Evolutionary conservation across 2,113 vertebrate species (phyloP).

Genomic region (Neofelis nebulosa): DNA sequence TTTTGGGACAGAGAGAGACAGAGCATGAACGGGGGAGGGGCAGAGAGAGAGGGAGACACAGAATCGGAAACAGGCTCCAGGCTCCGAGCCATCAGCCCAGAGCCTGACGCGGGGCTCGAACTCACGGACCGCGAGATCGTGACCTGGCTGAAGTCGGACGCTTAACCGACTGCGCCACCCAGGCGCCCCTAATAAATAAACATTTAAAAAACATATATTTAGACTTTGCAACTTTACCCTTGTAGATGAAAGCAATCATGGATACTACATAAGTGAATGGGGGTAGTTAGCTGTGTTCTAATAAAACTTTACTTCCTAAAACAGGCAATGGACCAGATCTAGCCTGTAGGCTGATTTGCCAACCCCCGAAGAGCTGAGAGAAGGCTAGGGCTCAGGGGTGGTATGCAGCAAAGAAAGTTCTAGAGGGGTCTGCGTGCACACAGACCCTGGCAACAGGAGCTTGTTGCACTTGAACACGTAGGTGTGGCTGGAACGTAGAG

Average conservation of each 20-base stretch:
- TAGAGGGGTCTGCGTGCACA: not conserved
- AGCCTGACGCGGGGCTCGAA: no score
- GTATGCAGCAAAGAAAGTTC: not conserved
- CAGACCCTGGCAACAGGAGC: not conserved
- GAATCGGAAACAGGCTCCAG: no score
- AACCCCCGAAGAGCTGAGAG: not conserved
- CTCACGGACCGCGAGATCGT: no score
- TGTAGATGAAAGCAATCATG: not conserved
- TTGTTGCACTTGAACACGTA: accelerated
- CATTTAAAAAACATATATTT: no score
- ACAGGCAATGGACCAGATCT: not conserved
- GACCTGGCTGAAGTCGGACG: no score
- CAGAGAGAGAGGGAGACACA: no score
- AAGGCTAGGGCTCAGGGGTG: not conserved
- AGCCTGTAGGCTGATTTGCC: not conserved
- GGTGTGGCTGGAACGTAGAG: no score
- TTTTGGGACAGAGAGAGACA: no score
- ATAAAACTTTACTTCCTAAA: not conserved
- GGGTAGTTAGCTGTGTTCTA: not conserved
- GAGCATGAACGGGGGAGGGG: no score
- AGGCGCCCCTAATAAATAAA: no score
- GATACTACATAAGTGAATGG: accelerated
- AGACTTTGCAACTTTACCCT: not conserved
- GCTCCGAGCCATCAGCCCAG: no score
- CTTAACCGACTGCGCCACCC: no score